A percentile compares a stretch with the other conserved stretches of the same genome.
These are phyloP conservation scores for Natator depressus DNA, from an alignment of 2,113 vertebrate species.

Conservation along the genomic window DNA sequence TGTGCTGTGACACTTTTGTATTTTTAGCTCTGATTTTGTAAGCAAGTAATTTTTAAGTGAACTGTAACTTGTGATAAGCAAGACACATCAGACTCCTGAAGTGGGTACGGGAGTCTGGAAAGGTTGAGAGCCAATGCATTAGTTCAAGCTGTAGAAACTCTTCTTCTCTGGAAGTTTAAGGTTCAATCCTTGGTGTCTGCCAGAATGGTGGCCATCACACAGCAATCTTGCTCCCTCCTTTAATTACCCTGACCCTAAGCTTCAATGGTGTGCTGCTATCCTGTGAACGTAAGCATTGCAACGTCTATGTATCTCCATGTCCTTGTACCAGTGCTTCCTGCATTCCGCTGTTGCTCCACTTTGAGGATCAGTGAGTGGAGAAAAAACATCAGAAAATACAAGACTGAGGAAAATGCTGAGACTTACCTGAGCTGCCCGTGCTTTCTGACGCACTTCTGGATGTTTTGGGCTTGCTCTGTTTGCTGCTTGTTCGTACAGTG, in stretches of 20 bases:
- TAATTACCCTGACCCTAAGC: background rate
- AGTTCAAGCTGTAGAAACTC: background rate
- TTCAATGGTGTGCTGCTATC: background rate
- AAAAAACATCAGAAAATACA: background rate
- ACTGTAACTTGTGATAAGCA: too few species aligned
- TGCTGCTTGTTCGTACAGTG: slow-evolving; percentile 77
- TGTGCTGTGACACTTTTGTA: too few species aligned
- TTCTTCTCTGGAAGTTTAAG: background rate
- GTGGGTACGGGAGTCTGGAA: too few species aligned
- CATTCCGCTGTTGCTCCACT: background rate
- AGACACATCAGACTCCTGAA: too few species aligned
- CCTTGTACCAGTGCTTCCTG: background rate
- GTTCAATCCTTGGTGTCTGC: background rate
- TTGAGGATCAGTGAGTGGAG: background rate
- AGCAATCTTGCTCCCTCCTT: background rate
- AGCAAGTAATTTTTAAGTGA: too few species aligned
- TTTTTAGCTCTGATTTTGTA: too few species aligned
- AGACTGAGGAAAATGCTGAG: background rate
- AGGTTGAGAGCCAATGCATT: background rate
- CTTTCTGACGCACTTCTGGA: slow-evolving; percentile 92
- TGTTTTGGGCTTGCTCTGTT: slow-evolving; percentile 86
- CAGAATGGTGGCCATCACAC: background rate
- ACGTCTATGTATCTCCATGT: background rate
- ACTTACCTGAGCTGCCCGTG: slow-evolving; percentile 84
- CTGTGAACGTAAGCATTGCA: background rate